phyloP scores from a whole-genome alignment of 2,888 invertebrate species.

The Pandemis cinnamomeana region DNA sequence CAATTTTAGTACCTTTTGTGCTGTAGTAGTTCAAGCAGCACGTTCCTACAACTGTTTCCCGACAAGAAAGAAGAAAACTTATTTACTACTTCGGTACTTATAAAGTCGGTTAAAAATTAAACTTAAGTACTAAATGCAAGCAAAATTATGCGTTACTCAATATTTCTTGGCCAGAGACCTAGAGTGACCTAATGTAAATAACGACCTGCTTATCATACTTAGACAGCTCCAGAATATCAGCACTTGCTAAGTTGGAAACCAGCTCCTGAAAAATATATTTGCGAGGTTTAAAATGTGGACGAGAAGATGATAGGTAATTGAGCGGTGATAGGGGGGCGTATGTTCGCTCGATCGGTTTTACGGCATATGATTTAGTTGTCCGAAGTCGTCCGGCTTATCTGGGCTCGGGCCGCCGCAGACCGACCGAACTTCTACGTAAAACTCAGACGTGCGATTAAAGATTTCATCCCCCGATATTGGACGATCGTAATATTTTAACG shows the following conservation, averaged over 20 bases:
- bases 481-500: slow-evolving; percentile 83
- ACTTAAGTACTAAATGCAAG: neutral
- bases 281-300: slow-evolving; percentile 21
- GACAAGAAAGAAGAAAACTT: neutral
- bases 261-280: slow-evolving; percentile 21
- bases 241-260: neutral
- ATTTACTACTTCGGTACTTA: neutral
- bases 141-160: neutral
- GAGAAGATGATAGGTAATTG: slow-evolving; percentile 31
- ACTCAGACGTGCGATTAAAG: slow-evolving; percentile 76
- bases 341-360: slow-evolving; percentile 64
- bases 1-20: neutral
- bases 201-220: neutral
- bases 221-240: neutral
- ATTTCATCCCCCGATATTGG: slow-evolving; percentile 79
- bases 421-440: slow-evolving; percentile 69
- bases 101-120: too few species aligned
- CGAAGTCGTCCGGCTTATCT: slow-evolving; percentile 64
- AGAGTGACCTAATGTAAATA: neutral
- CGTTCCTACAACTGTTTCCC: too few species aligned
- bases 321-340: slow-evolving; percentile 37
- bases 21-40: too few species aligned
- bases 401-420: slow-evolving; percentile 58
- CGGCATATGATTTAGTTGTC: slow-evolving; percentile 65
- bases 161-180: neutral